These are phyloP conservation scores for Dasypus novemcinctus DNA, from an alignment of 2,113 vertebrate species.

Conservation along the genomic window DNA sequence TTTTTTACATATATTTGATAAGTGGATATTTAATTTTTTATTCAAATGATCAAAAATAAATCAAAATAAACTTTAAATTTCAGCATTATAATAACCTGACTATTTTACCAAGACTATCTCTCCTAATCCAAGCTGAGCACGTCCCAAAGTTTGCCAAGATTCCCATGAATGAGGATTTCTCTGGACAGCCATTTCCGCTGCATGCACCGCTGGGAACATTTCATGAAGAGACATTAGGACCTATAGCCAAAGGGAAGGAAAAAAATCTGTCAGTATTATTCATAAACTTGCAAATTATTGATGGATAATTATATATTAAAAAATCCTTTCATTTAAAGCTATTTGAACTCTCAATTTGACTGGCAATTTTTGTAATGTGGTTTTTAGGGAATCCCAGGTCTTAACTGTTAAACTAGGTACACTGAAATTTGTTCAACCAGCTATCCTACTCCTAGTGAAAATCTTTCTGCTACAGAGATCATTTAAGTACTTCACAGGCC, in stretches of 20 bases:
- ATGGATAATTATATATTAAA: background rate
- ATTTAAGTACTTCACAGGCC: background rate
- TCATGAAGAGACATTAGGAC: slow-evolving; percentile 93
- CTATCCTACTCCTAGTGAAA: background rate
- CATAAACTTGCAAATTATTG: slow-evolving; percentile 5
- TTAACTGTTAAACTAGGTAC: background rate
- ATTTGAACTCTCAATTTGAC: background rate
- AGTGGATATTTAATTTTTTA: background rate
- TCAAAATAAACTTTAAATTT: slow-evolving; percentile 39
- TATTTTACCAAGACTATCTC: slow-evolving; percentile 92
- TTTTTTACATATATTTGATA: slow-evolving; percentile 15
- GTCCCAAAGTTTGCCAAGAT: slow-evolving; percentile 95
- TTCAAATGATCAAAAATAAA: background rate
- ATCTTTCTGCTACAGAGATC: background rate
- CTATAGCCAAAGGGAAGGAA: slow-evolving; percentile 77
- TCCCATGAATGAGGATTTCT: slow-evolving; percentile 93
- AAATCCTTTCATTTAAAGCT: slow-evolving; percentile 3
- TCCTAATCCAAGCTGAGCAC: slow-evolving; percentile 94
- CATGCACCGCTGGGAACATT: slow-evolving; percentile 94
- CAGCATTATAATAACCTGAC: background rate
- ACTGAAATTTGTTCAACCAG: background rate
- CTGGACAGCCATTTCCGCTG: slow-evolving; percentile 94
- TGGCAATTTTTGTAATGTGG: background rate
- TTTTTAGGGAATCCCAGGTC: background rate
- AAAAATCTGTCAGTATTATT: slow-evolving; percentile 13